Conservation (phyloP, 2,113 vertebrate species). For the Xiphophorus hellerii region DNA sequence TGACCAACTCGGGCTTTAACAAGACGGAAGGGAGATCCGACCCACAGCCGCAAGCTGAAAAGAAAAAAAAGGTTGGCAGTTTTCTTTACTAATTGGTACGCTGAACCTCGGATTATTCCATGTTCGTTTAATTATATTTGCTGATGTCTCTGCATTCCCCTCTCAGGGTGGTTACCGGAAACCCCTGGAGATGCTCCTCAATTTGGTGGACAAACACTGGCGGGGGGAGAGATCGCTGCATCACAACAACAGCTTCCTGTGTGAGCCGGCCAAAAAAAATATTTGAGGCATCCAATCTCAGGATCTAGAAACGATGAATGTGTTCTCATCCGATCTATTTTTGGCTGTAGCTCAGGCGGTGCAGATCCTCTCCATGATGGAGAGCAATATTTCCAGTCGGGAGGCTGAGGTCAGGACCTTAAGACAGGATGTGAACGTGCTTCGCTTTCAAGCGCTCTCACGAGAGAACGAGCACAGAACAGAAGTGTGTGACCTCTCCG, state of each 20-base stretch:
- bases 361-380: conserved; percentile 79
- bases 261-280: conserved; percentile 71
- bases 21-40: conserved; percentile 37
- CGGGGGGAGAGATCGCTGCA: conserved; percentile 77
- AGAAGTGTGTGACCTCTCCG: conserved; percentile 53
- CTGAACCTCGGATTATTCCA: background rate
- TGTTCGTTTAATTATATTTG: background rate
- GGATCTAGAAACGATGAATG: conserved; percentile 28
- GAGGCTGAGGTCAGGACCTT: conserved; percentile 70
- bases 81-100: background rate
- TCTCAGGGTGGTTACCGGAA: conserved; percentile 64
- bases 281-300: conserved; percentile 30
- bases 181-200: conserved; percentile 79
- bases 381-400: conserved; percentile 58
- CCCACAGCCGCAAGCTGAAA: conserved; percentile 28
- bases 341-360: conserved; percentile 78
- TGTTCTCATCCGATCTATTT: conserved; percentile 46
- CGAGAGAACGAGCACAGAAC: conserved; percentile 61
- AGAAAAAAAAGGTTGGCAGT: conserved; percentile 55
- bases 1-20: conserved; percentile 55
- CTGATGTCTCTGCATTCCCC: background rate
- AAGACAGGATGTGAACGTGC: conserved; percentile 59
- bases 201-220: conserved; percentile 84
- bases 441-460: conserved; percentile 48
- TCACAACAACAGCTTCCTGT: conserved; percentile 79